phyloP scores from a whole-genome alignment of 2,113 vertebrate species.

The Lepisosteus osseus region DNA sequence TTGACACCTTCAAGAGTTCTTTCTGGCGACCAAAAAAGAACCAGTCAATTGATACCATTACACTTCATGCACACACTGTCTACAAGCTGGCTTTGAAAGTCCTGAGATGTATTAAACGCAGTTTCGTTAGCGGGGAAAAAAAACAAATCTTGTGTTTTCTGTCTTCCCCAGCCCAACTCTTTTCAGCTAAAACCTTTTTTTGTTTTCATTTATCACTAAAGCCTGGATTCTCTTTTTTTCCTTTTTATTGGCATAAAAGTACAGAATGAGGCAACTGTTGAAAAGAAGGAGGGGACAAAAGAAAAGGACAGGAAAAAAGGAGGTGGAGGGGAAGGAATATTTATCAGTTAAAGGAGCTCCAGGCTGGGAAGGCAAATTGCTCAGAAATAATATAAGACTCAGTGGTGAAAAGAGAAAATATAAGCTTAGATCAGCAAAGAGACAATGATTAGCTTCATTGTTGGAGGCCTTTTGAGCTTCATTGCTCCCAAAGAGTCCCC shows the following conservation, averaged over 20 bases:
- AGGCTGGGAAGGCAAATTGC: conserved; percentile 48
- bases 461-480: conserved; percentile 80
- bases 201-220: neutral
- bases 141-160: neutral
- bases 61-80: conserved; percentile 49
- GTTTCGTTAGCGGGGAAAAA: neutral
- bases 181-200: neutral
- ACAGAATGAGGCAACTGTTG: conserved; percentile 23
- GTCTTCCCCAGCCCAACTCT: neutral
- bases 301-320: conserved; percentile 36
- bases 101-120: neutral
- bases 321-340: conserved; percentile 34
- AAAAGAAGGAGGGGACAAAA: conserved; percentile 45
- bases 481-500: conserved; percentile 77
- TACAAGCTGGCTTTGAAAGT: conserved; percentile 14
- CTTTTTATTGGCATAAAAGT: conserved; percentile 39
- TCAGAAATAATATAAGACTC: conserved; percentile 54
- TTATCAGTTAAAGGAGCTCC: conserved; percentile 55
- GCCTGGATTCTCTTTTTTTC: neutral
- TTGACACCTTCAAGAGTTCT: conserved; percentile 58
- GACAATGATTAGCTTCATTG: conserved; percentile 83
- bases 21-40: conserved; percentile 54
- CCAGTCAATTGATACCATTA: conserved; percentile 62
- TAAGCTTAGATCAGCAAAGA: conserved; percentile 54
- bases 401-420: conserved; percentile 54